Conservation (phyloP, 2,888 invertebrate species). For the Megastigmus dorsalis region DNA sequence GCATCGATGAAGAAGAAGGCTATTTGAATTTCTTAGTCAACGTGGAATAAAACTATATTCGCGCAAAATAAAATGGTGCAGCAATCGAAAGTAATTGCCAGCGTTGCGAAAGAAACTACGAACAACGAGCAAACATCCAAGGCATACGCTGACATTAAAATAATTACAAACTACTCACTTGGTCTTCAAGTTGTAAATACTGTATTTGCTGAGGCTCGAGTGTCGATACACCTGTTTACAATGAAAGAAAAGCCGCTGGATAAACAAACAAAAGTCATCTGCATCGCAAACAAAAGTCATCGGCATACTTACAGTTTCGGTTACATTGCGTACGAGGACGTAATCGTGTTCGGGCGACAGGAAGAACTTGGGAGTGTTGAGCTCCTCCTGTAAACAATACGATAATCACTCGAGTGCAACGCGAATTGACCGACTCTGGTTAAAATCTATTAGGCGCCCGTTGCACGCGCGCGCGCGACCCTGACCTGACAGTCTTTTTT, state of each 20-base stretch:
- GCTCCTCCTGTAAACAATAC: conserved; percentile 20
- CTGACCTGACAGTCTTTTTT: conserved; percentile 27
- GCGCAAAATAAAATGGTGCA: too few species aligned
- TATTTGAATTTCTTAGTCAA: not conserved
- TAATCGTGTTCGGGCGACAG: conserved; percentile 45
- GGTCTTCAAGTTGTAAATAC: conserved; percentile 71
- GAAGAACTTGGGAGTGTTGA: not conserved
- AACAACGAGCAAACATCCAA: too few species aligned
- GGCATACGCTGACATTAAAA: not conserved
- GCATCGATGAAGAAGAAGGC: too few species aligned
- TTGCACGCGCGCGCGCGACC: not conserved
- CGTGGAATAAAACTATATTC: too few species aligned
- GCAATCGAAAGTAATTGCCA: too few species aligned
- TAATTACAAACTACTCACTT: conserved; percentile 57
- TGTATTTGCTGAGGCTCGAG: conserved; percentile 80
- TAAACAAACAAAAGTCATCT: not conserved
- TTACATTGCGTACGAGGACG: conserved; percentile 41
- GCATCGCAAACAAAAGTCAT: not conserved
- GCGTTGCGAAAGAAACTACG: too few species aligned
- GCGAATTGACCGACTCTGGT: not conserved
- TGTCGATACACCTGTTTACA: conserved; percentile 80
- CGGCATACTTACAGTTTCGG: conserved; percentile 31
- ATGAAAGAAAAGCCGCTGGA: conserved; percentile 55
- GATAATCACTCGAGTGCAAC: not conserved
- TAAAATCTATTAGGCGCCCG: not conserved